Conservation (phyloP, 2,888 invertebrate species). For the Phengaris alcon region DNA sequence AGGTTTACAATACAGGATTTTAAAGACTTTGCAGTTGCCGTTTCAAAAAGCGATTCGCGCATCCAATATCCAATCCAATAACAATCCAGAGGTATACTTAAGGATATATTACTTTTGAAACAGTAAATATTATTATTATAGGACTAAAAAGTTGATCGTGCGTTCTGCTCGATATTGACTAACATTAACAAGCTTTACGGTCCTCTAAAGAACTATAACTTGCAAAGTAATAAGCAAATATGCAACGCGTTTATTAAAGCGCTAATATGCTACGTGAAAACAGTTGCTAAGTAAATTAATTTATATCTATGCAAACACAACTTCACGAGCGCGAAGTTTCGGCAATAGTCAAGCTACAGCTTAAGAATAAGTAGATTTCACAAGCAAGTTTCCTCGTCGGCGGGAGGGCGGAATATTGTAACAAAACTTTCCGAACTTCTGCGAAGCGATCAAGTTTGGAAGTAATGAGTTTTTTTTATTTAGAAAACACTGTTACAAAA, state of each 20-base stretch:
- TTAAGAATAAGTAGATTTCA: slow-evolving; percentile 29
- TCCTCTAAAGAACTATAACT: not conserved
- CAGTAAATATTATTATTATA: not conserved
- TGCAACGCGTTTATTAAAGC: slow-evolving; percentile 7
- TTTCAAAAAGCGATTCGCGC: not conserved
- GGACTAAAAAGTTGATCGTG: not conserved
- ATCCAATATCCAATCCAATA: not conserved
- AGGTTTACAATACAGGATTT: too few relatives aligned
- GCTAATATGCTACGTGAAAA: not conserved
- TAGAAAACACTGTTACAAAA: not conserved
- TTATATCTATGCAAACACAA: slow-evolving; percentile 26
- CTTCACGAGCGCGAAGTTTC: slow-evolving; percentile 26
- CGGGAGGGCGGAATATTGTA: slow-evolving; percentile 14
- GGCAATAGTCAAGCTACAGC: slow-evolving; percentile 27
- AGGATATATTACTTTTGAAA: too few relatives aligned
- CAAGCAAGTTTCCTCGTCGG: slow-evolving; percentile 19
- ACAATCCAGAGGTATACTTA: too few relatives aligned
- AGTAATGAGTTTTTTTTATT: slow-evolving; percentile 24
- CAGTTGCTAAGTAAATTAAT: slow-evolving; percentile 26
- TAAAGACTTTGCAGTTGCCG: too few relatives aligned
- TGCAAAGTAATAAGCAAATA: not conserved
- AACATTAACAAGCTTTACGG: not conserved
- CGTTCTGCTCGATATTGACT: not conserved
- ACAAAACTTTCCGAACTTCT: slow-evolving; percentile 11
- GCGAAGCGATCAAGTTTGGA: slow-evolving; percentile 23